phyloP scores from a whole-genome alignment of 2,113 vertebrate species.

The Myrmecophaga tridactyla region DNA sequence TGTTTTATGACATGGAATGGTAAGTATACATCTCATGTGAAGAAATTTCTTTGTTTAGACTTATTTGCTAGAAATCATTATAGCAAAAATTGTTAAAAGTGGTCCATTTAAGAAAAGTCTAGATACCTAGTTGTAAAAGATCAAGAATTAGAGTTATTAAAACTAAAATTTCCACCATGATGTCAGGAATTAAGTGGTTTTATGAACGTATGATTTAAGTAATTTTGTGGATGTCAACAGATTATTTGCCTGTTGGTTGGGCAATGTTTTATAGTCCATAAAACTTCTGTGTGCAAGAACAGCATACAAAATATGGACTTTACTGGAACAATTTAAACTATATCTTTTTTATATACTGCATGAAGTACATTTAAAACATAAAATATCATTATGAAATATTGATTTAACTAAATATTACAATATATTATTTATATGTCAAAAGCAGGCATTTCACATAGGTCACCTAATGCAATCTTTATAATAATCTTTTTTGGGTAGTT shows the following conservation, averaged over 20 bases:
- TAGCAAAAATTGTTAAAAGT: not conserved
- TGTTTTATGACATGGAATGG: not conserved
- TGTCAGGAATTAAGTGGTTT: not conserved
- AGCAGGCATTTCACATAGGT: not conserved
- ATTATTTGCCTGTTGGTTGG: not conserved
- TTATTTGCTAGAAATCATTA: not conserved
- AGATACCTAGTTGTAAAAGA: not conserved
- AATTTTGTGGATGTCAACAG: not conserved
- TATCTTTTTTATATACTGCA: not conserved
- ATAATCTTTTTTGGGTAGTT: not conserved
- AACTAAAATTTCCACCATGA: not conserved
- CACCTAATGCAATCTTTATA: not conserved
- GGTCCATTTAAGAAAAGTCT: not conserved
- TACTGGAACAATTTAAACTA: not conserved
- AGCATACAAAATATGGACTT: not conserved
- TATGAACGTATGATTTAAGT: not conserved
- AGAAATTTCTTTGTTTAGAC: not conserved
- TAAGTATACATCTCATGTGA: not conserved
- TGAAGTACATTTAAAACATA: not conserved
- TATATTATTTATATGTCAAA: not conserved
- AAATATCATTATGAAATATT: conserved; percentile 3
- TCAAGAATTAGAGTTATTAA: not conserved
- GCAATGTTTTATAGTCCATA: not conserved
- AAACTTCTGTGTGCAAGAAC: not conserved
- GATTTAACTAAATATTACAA: not conserved